Percentiles rank a stretch among this genome's conserved stretches.
These are phyloP conservation scores for Eristalis intricaria DNA, from an alignment of 2,888 invertebrate genomes.

Conservation along the genomic window DNA sequence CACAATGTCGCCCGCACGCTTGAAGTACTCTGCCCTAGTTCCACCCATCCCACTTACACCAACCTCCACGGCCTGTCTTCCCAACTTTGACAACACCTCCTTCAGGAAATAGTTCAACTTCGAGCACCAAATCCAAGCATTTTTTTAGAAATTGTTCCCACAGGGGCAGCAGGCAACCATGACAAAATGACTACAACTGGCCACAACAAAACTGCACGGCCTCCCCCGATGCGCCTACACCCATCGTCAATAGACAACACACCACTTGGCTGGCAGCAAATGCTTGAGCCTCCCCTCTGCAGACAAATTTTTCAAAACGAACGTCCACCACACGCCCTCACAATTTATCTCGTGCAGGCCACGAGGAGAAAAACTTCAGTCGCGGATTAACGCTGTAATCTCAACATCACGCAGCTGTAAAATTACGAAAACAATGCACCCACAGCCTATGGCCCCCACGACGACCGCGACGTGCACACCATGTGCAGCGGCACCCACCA, in stretches of 20 bases:
- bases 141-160: background rate
- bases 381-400: conserved; percentile 61
- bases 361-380: conserved; percentile 55
- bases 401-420: conserved; percentile 58
- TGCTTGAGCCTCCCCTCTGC: conserved; percentile 1
- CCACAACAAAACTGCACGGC: conserved; percentile 30
- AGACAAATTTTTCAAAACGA: conserved; percentile 18
- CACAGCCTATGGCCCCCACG: conserved; percentile 25
- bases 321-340: conserved; percentile 54
- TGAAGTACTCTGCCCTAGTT: too few species aligned
- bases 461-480: conserved; percentile 14
- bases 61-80: too few species aligned
- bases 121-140: background rate
- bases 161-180: conserved; percentile 33
- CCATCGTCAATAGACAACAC: background rate
- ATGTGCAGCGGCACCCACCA: background rate
- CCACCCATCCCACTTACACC: too few species aligned
- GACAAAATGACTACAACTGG: conserved; percentile 55
- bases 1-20: too few species aligned
- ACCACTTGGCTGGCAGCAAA: background rate
- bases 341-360: conserved; percentile 57
- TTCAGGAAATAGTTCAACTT: too few species aligned
- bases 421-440: conserved; percentile 64
- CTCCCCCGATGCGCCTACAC: background rate
- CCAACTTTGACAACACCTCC: too few species aligned